Percentiles rank a stretch among this genome's conserved stretches.
Conservation (phyloP, 2,113 vertebrate genomes). For the Sapayoa aenigma region DNA sequence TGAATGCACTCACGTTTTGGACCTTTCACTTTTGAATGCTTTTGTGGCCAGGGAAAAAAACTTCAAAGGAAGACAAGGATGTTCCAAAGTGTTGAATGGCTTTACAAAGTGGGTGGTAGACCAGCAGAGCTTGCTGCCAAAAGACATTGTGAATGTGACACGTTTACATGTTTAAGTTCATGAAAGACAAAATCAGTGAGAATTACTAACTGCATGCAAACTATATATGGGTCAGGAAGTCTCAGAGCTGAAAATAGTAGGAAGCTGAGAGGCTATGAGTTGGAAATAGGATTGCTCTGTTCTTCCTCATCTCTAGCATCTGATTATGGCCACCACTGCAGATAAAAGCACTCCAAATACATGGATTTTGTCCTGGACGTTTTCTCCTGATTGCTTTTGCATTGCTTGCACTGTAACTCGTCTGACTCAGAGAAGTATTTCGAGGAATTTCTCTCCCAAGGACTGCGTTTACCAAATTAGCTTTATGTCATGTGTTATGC, state of each 20-base stretch:
- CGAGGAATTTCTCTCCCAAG: neutral
- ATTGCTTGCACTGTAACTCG: neutral
- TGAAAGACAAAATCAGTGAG: slow-evolving; percentile 35
- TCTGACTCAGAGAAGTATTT: neutral
- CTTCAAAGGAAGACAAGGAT: slow-evolving; percentile 8
- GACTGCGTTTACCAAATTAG: neutral
- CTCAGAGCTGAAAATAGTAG: neutral
- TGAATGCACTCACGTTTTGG: neutral
- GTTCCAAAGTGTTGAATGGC: slow-evolving; percentile 6
- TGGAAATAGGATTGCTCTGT: neutral
- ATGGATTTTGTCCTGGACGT: neutral
- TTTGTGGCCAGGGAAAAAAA: neutral
- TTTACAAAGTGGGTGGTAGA: slow-evolving; percentile 33
- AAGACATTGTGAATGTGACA: neutral
- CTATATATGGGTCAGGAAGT: neutral
- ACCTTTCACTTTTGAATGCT: neutral
- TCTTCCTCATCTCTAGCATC: neutral
- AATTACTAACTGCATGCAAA: neutral
- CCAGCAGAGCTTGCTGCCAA: neutral
- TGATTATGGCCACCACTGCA: neutral
- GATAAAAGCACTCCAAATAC: neutral
- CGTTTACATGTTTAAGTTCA: neutral
- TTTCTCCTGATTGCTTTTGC: neutral
- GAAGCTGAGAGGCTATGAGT: neutral
- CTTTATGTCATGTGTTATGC: neutral